Conservation (phyloP, 2,797 vertebrate genomes). For the Erpetoichthys calabaricus region DNA sequence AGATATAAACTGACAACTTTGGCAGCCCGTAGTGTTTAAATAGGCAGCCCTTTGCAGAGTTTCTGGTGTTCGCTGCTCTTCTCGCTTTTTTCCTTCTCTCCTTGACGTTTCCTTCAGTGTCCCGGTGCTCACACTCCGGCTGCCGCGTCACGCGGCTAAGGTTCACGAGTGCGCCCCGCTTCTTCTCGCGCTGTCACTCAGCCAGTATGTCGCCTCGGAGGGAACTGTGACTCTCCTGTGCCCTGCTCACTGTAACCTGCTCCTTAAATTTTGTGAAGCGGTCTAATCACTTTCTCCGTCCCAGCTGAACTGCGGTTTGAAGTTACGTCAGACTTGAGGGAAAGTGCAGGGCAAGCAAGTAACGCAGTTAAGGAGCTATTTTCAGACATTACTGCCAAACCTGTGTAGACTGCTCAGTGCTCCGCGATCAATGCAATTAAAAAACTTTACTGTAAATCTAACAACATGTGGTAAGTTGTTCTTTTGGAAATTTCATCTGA, state of each 20-base stretch:
- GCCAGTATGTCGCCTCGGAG: too few relatives aligned
- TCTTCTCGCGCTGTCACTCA: background rate
- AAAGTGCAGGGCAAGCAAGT: constrained; percentile 56
- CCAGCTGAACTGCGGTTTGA: constrained; percentile 42
- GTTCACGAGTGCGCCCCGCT: too few relatives aligned
- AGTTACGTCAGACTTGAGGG: constrained; percentile 50
- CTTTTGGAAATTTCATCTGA: constrained; percentile 27
- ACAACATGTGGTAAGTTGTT: constrained; percentile 48
- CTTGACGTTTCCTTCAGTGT: too few relatives aligned
- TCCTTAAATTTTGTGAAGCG: constrained; percentile 24
- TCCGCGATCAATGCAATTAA: constrained; percentile 39
- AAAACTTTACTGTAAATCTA: constrained; percentile 30
- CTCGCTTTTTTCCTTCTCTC: too few relatives aligned
- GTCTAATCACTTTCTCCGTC: constrained; percentile 30
- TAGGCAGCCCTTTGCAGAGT: too few relatives aligned
- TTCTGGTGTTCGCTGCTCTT: too few relatives aligned
- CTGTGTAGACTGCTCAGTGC: constrained; percentile 39
- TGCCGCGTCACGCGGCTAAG: too few relatives aligned
- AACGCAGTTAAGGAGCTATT: constrained; percentile 47
- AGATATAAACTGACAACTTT: too few relatives aligned
- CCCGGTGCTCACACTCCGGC: too few relatives aligned
- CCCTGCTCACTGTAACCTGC: constrained; percentile 29
- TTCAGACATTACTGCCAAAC: constrained; percentile 49
- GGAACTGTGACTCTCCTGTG: constrained; percentile 5
- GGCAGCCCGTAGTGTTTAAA: too few relatives aligned